Evolutionary conservation across 2,888 invertebrate genomes (phyloP), one percentile per base, ranked within the genome.

Genomic region (Xanthorhoe designata): DNA sequence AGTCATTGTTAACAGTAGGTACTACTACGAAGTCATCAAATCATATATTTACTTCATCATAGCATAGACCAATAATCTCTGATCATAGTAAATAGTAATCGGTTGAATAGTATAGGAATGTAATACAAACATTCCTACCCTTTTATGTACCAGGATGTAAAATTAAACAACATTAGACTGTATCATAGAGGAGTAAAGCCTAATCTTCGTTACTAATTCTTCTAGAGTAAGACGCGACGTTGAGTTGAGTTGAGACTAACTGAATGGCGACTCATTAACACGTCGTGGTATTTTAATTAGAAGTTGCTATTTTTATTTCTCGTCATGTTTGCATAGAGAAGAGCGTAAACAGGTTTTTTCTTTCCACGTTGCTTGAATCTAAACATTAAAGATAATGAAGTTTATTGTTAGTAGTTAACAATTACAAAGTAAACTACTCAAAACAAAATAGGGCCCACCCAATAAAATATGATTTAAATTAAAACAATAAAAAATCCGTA

Each of bases 391-490:
- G 24, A 24, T 24, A 24, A 24, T 24, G 4, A 78, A 77, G 69
- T 78, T 73, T 74, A 71, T 77, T 76, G 76, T 69, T 72, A 75
- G 72, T 64, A 72, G 62, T 45, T 59, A 53, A 66, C 61, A 71
- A 66, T 63, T 66, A 66, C 50, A 56, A 50, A 55, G 32, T 56
- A n/a, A n/a, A n/a, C n/a, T n/a, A n/a, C n/a, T n/a, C n/a, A n/a
- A n/a, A n/a, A n/a, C n/a, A n/a, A n/a, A n/a, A n/a, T n/a, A n/a
- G n/a, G n/a, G n/a, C n/a, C n/a, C n/a, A n/a, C n/a, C n/a, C n/a
- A n/a, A n/a, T n/a, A n/a, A n/a, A n/a, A n/a, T n/a, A n/a, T n/a
- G n/a, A n/a, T n/a, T n/a, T n/a, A n/a, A n/a, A n/a, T n/a, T n/a
- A n/a, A n/a, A n/a, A n/a, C n/a, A n/a, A n/a, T n/a, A n/a, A n/a